Conservation (phyloP, 2,797 vertebrate genomes). For the Muscicapa striata region DNA sequence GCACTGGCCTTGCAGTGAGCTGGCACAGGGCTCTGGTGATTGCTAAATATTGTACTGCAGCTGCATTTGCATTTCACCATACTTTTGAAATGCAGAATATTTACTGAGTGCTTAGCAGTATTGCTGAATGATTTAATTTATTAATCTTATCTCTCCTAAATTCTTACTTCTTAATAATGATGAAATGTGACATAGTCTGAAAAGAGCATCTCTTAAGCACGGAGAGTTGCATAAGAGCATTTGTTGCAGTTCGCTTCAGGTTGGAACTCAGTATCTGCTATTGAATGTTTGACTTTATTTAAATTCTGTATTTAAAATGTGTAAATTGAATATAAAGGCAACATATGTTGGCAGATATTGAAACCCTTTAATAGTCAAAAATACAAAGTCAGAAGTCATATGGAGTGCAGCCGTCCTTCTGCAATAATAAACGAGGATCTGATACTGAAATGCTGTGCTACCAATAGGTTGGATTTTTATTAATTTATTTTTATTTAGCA, state of each 20-base stretch:
- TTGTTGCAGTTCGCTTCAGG: not conserved
- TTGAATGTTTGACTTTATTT: not conserved
- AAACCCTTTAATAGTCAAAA: not conserved
- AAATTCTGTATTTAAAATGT: not conserved
- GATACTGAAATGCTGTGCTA: not conserved
- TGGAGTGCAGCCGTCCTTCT: not conserved
- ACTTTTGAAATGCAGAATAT: not conserved
- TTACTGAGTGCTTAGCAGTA: not conserved
- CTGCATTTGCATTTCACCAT: constrained; percentile 6
- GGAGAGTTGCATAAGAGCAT: not conserved
- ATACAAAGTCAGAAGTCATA: not conserved
- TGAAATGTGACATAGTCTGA: not conserved
- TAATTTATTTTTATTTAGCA: not conserved
- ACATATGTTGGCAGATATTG: not conserved
- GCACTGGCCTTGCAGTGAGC: not conserved
- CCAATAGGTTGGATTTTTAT: not conserved
- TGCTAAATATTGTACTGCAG: not conserved
- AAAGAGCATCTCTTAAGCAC: not conserved
- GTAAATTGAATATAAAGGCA: not conserved
- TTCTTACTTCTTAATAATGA: not conserved
- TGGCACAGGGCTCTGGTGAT: not conserved
- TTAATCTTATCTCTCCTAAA: not conserved
- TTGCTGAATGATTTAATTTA: not conserved
- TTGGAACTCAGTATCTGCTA: not conserved
- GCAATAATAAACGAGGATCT: not conserved